Percentiles rank a stretch among this genome's conserved stretches.
Conservation (phyloP, 1,140 invertebrate species). For the Maconellicoccus hirsutus region DNA sequence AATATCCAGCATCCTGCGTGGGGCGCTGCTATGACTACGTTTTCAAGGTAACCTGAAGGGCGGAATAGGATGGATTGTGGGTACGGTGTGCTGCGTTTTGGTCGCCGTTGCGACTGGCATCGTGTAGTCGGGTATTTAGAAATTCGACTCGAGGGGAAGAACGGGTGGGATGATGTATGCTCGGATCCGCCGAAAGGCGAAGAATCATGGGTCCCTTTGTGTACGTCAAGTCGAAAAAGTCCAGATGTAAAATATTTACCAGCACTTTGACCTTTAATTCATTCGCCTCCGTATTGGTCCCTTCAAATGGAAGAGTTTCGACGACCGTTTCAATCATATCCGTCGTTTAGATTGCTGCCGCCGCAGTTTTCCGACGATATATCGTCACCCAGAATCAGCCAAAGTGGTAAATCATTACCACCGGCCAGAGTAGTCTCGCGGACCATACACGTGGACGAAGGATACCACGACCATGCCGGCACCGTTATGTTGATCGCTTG, state of each 20-base stretch:
- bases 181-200: too few species aligned
- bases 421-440: slow-evolving; percentile 70
- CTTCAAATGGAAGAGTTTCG: too few species aligned
- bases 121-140: too few species aligned
- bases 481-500: slow-evolving; percentile 86
- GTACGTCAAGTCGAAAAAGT: too few species aligned
- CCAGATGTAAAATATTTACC: too few species aligned
- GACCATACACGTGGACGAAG: slow-evolving; percentile 81
- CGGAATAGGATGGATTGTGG: not conserved
- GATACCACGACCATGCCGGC: slow-evolving; percentile 84
- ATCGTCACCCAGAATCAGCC: slow-evolving; percentile 62
- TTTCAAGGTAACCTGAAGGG: slow-evolving; percentile 63
- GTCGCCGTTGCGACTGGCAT: not conserved
- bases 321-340: too few species aligned
- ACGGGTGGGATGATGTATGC: too few species aligned
- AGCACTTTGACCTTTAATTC: too few species aligned
- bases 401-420: slow-evolving; percentile 60
- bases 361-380: slow-evolving; percentile 71
- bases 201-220: too few species aligned
- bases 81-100: not conserved
- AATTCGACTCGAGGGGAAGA: not conserved
- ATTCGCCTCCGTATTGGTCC: too few species aligned
- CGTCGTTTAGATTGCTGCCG: slow-evolving; percentile 62
- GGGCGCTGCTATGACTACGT: slow-evolving; percentile 75
- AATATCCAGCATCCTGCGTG: slow-evolving; percentile 82